phyloP scores from a whole-genome alignment of 2,797 vertebrate genomes.

The Microctenopoma lineatum region DNA sequence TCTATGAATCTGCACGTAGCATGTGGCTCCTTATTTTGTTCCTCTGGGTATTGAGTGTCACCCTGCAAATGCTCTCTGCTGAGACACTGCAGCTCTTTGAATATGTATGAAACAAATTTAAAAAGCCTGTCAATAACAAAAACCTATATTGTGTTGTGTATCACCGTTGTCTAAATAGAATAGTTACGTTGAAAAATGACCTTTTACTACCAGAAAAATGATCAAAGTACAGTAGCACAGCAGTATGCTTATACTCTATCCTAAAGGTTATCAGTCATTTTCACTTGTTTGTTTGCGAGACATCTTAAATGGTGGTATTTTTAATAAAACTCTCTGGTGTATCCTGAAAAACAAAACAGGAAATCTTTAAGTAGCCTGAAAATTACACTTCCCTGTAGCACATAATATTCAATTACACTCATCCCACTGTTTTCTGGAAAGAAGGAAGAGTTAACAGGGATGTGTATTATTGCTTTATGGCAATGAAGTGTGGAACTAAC shows the following conservation, averaged over 20 bases:
- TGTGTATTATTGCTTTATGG: constrained; percentile 85
- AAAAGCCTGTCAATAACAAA: constrained; percentile 66
- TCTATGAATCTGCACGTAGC: constrained; percentile 56
- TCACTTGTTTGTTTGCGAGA: constrained; percentile 48
- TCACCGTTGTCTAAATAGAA: constrained; percentile 60
- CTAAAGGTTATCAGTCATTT: constrained; percentile 54
- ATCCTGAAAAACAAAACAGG: constrained; percentile 66
- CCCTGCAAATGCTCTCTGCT: constrained; percentile 65
- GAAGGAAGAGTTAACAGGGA: constrained; percentile 79
- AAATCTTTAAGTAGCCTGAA: constrained; percentile 71
- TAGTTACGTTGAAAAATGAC: constrained; percentile 55
- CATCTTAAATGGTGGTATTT: constrained; percentile 56
- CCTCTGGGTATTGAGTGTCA: constrained; percentile 69
- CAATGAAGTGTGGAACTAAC: constrained; percentile 81
- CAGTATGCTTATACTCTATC: constrained; percentile 39
- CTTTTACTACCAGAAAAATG: constrained; percentile 57
- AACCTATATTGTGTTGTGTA: constrained; percentile 39
- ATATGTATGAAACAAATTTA: constrained; percentile 76
- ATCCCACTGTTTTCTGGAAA: constrained; percentile 64
- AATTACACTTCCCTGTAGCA: constrained; percentile 72
- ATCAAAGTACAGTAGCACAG: constrained; percentile 41
- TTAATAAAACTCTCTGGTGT: constrained; percentile 59
- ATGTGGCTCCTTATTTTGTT: constrained; percentile 64
- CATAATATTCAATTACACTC: constrained; percentile 79
- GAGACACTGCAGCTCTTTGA: constrained; percentile 66